These are phyloP conservation scores for Conger conger DNA, from an alignment of 2,113 vertebrate genomes.

Conservation along the genomic window DNA sequence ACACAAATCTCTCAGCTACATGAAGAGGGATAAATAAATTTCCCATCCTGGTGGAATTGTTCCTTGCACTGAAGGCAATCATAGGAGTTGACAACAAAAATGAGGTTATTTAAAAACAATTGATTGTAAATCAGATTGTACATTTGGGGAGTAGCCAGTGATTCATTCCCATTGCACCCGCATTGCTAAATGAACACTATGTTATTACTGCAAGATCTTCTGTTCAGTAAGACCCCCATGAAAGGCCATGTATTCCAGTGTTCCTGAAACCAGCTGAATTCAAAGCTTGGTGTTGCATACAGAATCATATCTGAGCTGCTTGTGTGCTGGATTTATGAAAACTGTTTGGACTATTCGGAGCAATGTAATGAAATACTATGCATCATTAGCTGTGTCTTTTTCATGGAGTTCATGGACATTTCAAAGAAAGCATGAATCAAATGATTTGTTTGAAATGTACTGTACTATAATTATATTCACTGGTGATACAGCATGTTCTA, in stretches of 20 bases:
- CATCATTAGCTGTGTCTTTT: not conserved
- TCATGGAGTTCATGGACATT: too few relatives aligned
- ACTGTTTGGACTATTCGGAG: not conserved
- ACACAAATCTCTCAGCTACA: not conserved
- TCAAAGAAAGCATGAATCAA: not conserved
- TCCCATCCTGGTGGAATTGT: not conserved
- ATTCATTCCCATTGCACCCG: not conserved
- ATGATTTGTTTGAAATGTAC: not conserved
- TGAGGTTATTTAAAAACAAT: not conserved
- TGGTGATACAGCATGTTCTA: not conserved
- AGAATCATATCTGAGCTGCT: not conserved
- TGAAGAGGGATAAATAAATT: not conserved
- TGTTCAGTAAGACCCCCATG: not conserved
- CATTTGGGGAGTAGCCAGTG: too few relatives aligned
- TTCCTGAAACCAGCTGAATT: not conserved
- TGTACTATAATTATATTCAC: not conserved
- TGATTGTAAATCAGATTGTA: too few relatives aligned
- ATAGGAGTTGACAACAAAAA: not conserved
- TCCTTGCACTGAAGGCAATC: not conserved
- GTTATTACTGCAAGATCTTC: not conserved
- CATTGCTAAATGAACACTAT: not conserved
- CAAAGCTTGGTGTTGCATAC: too few relatives aligned
- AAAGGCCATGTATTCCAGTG: not conserved
- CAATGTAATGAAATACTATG: too few relatives aligned
- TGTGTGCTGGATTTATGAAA: not conserved